Evolutionary conservation across 2,888 invertebrate genomes (phyloP).

Genomic region (Argyresthia goedartella): DNA sequence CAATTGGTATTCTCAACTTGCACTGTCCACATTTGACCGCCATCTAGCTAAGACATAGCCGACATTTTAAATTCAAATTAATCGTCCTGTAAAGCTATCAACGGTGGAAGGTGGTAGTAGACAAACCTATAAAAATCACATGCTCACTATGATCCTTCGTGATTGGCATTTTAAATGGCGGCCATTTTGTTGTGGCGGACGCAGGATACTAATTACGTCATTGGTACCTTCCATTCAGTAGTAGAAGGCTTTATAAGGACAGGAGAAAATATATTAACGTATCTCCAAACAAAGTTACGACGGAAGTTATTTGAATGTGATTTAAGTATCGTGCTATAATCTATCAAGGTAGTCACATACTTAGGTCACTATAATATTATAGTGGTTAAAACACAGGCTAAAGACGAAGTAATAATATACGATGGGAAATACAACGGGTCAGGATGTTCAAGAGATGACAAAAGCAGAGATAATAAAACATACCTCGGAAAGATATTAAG

Average conservation of each 20-base stretch:
- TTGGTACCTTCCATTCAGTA: conserved; percentile 3
- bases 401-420: not conserved
- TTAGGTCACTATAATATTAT: too few species aligned
- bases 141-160: conserved; percentile 44
- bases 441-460: not conserved
- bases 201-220: conserved; percentile 5
- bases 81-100: conserved; percentile 67
- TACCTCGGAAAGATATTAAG: conserved; percentile 47
- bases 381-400: not conserved
- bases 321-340: too few species aligned
- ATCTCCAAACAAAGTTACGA: not conserved
- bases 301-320: not conserved
- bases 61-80: conserved; percentile 67
- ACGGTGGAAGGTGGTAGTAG: conserved; percentile 48
- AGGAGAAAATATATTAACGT: conserved; percentile 1
- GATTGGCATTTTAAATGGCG: conserved; percentile 52
- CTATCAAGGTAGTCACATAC: too few species aligned
- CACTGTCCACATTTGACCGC: conserved; percentile 66
- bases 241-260: not conserved
- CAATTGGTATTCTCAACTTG: conserved; percentile 60
- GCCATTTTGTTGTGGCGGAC: conserved; percentile 47
- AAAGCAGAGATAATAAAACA: conserved; percentile 6
- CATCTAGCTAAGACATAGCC: conserved; percentile 36
- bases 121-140: conserved; percentile 31
- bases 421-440: not conserved